Evolutionary conservation across 2,797 vertebrate genomes (phyloP).

Genomic region (Chiloscyllium punctatum): DNA sequence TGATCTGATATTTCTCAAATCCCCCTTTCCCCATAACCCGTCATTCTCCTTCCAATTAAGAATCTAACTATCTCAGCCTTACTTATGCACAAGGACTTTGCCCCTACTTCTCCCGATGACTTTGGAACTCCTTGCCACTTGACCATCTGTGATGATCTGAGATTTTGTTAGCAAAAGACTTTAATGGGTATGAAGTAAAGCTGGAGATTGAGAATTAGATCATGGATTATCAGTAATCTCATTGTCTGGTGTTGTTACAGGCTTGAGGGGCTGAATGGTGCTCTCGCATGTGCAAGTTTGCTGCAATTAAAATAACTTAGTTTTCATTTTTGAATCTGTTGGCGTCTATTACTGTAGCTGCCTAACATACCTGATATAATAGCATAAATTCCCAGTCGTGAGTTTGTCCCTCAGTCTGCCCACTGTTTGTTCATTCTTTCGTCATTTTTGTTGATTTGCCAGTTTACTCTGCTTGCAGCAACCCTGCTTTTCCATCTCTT

Average conservation of each 20-base stretch:
- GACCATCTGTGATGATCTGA: too few relatives aligned
- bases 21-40: too few relatives aligned
- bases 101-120: too few relatives aligned
- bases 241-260: background rate
- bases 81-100: too few relatives aligned
- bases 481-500: background rate
- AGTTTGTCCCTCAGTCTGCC: background rate
- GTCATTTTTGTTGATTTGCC: background rate
- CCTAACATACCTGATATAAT: background rate
- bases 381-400: background rate
- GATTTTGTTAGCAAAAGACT: too few relatives aligned
- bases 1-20: too few relatives aligned
- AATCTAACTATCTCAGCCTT: too few relatives aligned
- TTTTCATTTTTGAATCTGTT: background rate
- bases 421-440: background rate
- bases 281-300: background rate
- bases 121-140: too few relatives aligned
- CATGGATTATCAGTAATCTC: background rate
- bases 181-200: background rate
- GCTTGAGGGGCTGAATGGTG: background rate
- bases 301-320: background rate
- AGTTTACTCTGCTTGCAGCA: background rate
- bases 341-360: too few relatives aligned
- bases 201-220: background rate
- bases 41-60: too few relatives aligned